Percentiles rank a stretch among this genome's conserved stretches.
These are phyloP conservation scores for Quadriops clusia DNA, from an alignment of 2,888 invertebrate species.

Conservation along the genomic window DNA sequence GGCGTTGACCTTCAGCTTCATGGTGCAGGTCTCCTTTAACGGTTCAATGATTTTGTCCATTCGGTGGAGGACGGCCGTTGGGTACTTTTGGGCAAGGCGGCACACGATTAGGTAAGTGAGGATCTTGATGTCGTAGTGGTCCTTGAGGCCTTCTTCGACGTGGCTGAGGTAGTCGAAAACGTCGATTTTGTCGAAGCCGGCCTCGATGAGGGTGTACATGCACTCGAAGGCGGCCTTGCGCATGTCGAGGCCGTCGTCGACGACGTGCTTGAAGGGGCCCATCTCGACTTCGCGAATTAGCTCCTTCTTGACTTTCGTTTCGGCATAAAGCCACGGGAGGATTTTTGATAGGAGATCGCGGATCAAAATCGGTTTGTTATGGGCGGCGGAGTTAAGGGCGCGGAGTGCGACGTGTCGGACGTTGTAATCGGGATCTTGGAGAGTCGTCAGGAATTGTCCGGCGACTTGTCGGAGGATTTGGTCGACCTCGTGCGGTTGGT, in stretches of 20 bases:
- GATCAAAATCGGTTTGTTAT: slow-evolving; percentile 94
- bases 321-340: slow-evolving; percentile 86
- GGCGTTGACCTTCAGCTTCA: slow-evolving; percentile 96
- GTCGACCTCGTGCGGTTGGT: slow-evolving; percentile 92
- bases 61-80: slow-evolving; percentile 88
- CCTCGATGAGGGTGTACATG: slow-evolving; percentile 97
- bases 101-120: slow-evolving; percentile 97
- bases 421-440: slow-evolving; percentile 85
- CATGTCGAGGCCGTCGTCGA: slow-evolving; percentile 94
- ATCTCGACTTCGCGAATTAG: slow-evolving; percentile 98
- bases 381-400: slow-evolving; percentile 96
- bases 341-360: slow-evolving; percentile 79
- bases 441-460: slow-evolving; percentile 73
- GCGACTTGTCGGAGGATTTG: slow-evolving; percentile 76
- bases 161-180: slow-evolving; percentile 95
- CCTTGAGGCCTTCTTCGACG: slow-evolving; percentile 88
- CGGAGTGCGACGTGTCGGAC: slow-evolving; percentile 94
- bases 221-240: slow-evolving; percentile 99
- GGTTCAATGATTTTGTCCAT: slow-evolving; percentile 90
- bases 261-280: slow-evolving; percentile 98
- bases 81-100: slow-evolving; percentile 83
- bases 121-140: slow-evolving; percentile 96
- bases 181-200: slow-evolving; percentile 90
- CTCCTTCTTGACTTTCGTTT: slow-evolving; percentile 95
- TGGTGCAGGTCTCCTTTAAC: slow-evolving; percentile 81